Evolutionary conservation across 1,140 invertebrate genomes (phyloP).

Genomic region (Teleogryllus occipitalis): DNA sequence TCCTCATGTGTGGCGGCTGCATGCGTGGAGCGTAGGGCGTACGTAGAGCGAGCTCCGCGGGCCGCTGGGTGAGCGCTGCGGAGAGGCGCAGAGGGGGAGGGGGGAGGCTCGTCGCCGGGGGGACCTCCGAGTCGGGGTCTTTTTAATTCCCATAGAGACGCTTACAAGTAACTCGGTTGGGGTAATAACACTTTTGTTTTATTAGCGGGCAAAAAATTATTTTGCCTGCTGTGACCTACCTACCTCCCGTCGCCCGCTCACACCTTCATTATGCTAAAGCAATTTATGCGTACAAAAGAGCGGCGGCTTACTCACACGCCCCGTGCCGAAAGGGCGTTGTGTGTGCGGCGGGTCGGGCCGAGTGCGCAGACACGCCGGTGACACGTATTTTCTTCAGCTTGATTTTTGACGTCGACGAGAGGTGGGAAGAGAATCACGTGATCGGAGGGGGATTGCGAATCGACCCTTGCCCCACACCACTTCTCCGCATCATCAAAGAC

Average conservation of each 20-base stretch:
- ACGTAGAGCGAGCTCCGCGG: neutral
- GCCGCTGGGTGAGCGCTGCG: too few relatives aligned
- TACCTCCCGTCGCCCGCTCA: neutral
- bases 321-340: neutral
- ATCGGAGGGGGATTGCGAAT: too few relatives aligned
- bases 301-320: neutral
- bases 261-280: neutral
- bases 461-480: too few relatives aligned
- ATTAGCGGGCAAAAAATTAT: neutral
- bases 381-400: neutral
- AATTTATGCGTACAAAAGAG: neutral
- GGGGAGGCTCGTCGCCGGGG: neutral
- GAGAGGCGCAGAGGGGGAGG: too few relatives aligned
- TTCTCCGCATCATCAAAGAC: too few relatives aligned
- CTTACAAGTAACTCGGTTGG: neutral
- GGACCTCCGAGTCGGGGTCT: neutral
- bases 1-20: neutral
- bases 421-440: too few relatives aligned
- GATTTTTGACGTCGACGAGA: neutral
- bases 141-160: neutral
- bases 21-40: neutral
- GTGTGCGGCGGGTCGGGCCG: neutral
- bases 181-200: constrained; percentile 5
- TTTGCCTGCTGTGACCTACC: neutral
- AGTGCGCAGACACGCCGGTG: neutral